Conservation (phyloP, 2,797 vertebrate genomes). For the Pyrrhura leucotis region DNA sequence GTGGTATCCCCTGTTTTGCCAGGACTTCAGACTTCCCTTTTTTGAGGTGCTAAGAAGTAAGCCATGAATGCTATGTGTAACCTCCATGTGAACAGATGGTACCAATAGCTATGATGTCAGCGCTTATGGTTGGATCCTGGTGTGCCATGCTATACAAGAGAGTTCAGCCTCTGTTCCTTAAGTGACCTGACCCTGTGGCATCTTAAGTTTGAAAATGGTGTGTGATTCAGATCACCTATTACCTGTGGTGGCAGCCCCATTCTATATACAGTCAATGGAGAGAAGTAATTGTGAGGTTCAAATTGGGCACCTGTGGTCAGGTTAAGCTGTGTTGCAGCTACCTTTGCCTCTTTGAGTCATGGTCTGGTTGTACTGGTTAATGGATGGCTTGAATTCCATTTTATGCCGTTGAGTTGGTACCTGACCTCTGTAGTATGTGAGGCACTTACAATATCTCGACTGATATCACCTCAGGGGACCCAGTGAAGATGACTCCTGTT, state of each 20-base stretch:
- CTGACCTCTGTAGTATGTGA: slow-evolving; percentile 54
- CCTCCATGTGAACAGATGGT: background rate
- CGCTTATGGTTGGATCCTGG: background rate
- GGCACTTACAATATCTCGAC: slow-evolving; percentile 10
- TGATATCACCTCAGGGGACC: background rate
- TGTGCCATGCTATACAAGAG: background rate
- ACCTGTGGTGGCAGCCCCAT: background rate
- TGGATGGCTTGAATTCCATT: background rate
- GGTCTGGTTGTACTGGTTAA: slow-evolving; percentile 52
- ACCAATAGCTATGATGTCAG: background rate
- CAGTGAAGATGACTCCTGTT: background rate
- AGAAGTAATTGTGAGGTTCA: slow-evolving; percentile 5
- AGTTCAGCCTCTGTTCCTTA: background rate
- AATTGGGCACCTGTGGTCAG: background rate
- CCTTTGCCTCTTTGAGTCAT: slow-evolving; percentile 44
- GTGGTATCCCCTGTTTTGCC: background rate
- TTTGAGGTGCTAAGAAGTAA: background rate
- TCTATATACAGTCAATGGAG: background rate
- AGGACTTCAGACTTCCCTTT: background rate
- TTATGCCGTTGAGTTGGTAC: background rate
- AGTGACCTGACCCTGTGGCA: slow-evolving; percentile 39
- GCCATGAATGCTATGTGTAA: background rate
- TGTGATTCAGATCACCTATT: slow-evolving; percentile 17
- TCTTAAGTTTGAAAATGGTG: background rate
- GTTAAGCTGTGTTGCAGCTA: background rate